phyloP scores from a whole-genome alignment of 64 coral and sea anemone species.

The Montipora foliosa region DNA sequence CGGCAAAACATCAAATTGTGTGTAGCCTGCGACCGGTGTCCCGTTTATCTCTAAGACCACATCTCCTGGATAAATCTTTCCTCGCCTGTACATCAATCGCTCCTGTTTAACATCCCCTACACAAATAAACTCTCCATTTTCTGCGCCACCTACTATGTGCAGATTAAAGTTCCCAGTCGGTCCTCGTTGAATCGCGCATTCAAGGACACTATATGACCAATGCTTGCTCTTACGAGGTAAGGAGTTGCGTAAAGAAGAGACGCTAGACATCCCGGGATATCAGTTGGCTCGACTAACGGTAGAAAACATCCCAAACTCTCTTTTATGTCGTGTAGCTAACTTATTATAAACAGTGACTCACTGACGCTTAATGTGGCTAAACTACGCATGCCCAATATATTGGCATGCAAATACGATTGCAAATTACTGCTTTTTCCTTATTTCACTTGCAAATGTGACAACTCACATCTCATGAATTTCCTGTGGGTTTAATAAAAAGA shows the following conservation, averaged over 20 bases:
- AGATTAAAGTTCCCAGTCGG: constrained; percentile 84
- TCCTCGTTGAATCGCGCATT: constrained; percentile 55
- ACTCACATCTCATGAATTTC: background rate
- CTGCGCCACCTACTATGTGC: constrained; percentile 91
- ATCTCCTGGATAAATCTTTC: constrained; percentile 83
- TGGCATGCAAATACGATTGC: constrained; percentile 26
- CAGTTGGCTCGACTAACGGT: background rate
- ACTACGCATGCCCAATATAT: constrained; percentile 21
- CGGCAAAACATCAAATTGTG: constrained; percentile 83
- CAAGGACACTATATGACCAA: constrained; percentile 90
- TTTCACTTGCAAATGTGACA: background rate
- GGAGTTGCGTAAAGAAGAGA: constrained; percentile 49
- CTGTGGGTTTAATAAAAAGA: background rate
- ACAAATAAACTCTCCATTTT: constrained; percentile 94
- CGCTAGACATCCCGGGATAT: constrained; percentile 26
- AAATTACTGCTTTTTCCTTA: background rate
- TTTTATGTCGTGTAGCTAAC: background rate
- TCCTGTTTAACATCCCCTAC: constrained; percentile 88
- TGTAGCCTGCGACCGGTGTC: constrained; percentile 85
- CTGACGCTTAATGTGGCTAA: background rate
- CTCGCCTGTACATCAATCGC: constrained; percentile 83
- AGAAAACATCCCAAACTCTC: constrained; percentile 2
- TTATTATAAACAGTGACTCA: constrained; percentile 48
- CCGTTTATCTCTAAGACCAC: constrained; percentile 91
- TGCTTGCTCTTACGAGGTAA: constrained; percentile 92